Conservation (phyloP, 64 coral and sea anemone genomes). For the Montipora sp. region DNA sequence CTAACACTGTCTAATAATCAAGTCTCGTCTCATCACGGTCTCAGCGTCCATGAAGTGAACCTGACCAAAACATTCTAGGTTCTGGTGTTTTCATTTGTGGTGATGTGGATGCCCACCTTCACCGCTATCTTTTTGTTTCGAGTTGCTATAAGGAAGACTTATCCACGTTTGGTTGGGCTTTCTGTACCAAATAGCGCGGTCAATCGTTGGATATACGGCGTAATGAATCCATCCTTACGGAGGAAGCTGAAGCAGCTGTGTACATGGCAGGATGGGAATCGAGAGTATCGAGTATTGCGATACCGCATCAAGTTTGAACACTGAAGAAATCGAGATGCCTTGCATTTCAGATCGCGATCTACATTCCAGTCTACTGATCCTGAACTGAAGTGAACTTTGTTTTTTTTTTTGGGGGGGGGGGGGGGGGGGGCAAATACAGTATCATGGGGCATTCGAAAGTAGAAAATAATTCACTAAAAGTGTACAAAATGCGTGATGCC, state of each 20-base stretch:
- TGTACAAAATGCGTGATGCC: too few species aligned
- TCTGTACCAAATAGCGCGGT: slow-evolving; percentile 1
- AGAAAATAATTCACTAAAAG: too few species aligned
- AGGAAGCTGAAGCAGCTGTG: neutral
- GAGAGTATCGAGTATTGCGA: neutral
- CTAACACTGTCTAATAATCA: neutral
- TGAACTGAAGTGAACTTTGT: too few species aligned
- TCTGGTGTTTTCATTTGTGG: slow-evolving; percentile 24
- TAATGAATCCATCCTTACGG: neutral
- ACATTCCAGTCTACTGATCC: neutral
- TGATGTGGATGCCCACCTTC: neutral
- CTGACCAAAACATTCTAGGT: slow-evolving; percentile 6
- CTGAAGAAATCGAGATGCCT: neutral
- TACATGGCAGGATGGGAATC: neutral
- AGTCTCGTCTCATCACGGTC: neutral
- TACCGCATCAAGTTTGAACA: neutral
- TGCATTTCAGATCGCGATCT: neutral
- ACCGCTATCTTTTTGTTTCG: neutral
- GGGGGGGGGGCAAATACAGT: too few species aligned
- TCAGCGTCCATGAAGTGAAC: slow-evolving; percentile 4
- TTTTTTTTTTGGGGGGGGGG: too few species aligned
- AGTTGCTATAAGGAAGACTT: neutral
- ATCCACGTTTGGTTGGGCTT: neutral
- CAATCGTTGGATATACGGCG: slow-evolving; percentile 19
- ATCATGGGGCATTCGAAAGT: too few species aligned